These are phyloP conservation scores for Heterotis niloticus DNA, from an alignment of 2,113 vertebrate species.

Conservation along the genomic window DNA sequence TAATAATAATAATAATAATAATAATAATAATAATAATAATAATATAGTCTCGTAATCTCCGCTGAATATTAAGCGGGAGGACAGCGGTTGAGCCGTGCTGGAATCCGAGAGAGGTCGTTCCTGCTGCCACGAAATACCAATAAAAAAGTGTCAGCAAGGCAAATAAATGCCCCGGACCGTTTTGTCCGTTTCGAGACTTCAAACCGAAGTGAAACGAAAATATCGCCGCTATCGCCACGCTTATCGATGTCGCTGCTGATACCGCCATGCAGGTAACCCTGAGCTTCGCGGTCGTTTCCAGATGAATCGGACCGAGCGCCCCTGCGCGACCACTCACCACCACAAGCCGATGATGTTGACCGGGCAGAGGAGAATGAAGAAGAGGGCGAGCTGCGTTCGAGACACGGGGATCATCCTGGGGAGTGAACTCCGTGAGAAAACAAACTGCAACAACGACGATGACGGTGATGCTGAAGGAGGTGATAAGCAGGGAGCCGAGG, in stretches of 20 bases:
- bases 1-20: not conserved
- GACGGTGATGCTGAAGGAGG: too few species aligned
- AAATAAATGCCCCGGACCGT: too few species aligned
- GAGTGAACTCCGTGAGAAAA: constrained; percentile 35
- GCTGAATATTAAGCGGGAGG: too few species aligned
- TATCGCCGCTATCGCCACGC: too few species aligned
- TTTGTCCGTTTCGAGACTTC: too few species aligned
- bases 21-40: too few species aligned
- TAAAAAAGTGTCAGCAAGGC: too few species aligned
- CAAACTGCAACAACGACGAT: constrained; percentile 4
- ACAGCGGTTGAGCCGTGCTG: too few species aligned
- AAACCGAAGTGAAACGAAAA: too few species aligned
- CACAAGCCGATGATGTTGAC: constrained; percentile 91
- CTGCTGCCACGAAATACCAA: too few species aligned
- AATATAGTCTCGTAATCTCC: too few species aligned
- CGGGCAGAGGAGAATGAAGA: constrained; percentile 87
- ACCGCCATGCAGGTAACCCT: not conserved
- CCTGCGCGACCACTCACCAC: constrained; percentile 75
- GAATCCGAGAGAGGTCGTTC: too few species aligned
- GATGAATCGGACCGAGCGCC: not conserved
- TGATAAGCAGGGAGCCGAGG: constrained; percentile 25
- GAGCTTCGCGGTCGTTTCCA: not conserved
- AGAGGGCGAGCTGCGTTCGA: constrained; percentile 78
- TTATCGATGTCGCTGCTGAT: not conserved
- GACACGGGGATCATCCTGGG: constrained; percentile 74